These are phyloP conservation scores for Bubo scandiacus DNA, from an alignment of 2,113 vertebrate species.

Conservation along the genomic window DNA sequence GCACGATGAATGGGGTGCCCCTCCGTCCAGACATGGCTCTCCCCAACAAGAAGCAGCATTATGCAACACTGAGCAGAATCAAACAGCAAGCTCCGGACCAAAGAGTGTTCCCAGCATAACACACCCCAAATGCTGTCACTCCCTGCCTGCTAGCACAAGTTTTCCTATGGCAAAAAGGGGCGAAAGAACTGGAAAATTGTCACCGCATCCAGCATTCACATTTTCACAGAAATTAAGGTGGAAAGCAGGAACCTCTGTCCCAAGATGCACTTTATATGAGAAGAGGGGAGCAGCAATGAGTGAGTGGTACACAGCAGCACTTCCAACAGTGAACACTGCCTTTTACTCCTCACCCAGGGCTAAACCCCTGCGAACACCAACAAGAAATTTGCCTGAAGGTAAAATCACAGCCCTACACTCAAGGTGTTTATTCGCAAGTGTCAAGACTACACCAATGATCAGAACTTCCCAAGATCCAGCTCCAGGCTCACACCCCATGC, in stretches of 20 bases:
- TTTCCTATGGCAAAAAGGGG: background rate
- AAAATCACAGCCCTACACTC: background rate
- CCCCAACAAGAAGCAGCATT: background rate
- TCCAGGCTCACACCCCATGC: background rate
- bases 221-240: background rate
- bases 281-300: background rate
- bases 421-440: background rate
- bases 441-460: background rate
- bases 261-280: background rate
- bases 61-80: background rate
- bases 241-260: background rate
- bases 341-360: background rate
- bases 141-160: background rate
- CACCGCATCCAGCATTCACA: background rate
- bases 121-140: background rate
- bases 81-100: background rate
- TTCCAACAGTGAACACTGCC: rapidly evolving
- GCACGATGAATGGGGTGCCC: background rate
- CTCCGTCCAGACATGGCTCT: background rate
- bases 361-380: background rate
- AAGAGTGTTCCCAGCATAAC: background rate
- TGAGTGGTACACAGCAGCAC: background rate
- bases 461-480: background rate
- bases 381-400: background rate
- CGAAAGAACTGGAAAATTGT: background rate